A percentile compares a stretch with the other conserved stretches of the same genome.
phyloP scores from a whole-genome alignment of 2,797 vertebrate genomes.

The Spinus pinus region DNA sequence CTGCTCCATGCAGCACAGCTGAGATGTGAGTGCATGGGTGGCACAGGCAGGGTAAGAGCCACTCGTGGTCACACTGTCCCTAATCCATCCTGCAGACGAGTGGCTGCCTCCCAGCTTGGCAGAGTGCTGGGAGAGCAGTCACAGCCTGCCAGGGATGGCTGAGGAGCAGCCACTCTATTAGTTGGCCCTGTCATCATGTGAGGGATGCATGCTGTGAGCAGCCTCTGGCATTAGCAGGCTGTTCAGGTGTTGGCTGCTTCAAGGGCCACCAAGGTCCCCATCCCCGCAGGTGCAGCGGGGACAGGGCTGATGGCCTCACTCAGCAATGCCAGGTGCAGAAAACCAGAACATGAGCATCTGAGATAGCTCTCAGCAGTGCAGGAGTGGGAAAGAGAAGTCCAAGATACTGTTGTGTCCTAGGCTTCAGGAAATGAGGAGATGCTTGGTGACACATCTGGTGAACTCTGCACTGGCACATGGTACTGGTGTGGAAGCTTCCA shows the following conservation, averaged over 20 bases:
- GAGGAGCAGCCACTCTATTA: neutral
- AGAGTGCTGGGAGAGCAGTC: neutral
- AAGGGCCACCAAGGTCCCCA: neutral
- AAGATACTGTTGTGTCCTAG: too few relatives aligned
- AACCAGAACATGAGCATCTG: neutral
- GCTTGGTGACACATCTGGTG: neutral
- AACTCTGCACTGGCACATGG: accelerated
- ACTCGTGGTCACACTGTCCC: neutral
- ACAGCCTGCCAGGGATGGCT: neutral
- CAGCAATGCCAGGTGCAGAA: neutral
- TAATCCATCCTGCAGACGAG: neutral
- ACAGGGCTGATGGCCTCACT: neutral
- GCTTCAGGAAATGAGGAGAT: neutral
- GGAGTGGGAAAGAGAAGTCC: neutral
- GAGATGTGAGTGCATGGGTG: neutral
- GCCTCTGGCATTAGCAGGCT: neutral
- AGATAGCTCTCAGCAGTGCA: neutral
- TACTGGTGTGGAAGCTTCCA: neutral
- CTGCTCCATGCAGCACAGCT: neutral
- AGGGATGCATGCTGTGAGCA: neutral
- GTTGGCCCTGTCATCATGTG: neutral
- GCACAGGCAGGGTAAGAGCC: neutral
- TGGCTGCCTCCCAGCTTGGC: neutral
- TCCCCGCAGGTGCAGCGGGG: neutral
- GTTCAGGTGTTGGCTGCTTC: neutral